Percentiles rank a stretch among this genome's conserved stretches.
Evolutionary conservation across 2,113 vertebrate species (phyloP).

Genomic region (Piprites chloris): DNA sequence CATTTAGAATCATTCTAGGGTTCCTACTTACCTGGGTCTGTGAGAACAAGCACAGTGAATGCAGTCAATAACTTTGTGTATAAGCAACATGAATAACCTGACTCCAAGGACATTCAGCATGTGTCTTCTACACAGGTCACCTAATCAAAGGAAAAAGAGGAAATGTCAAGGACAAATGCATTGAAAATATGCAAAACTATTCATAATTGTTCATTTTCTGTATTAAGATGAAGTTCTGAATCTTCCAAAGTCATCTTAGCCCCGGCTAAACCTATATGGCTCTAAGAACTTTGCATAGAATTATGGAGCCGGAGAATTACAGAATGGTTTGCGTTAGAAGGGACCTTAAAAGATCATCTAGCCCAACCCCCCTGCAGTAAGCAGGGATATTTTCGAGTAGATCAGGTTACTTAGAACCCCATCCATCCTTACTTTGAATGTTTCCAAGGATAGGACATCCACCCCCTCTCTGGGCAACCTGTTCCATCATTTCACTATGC

Average conservation of each 20-base stretch:
- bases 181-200: not conserved
- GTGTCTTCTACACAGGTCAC: not conserved
- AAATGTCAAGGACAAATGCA: not conserved
- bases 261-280: accelerated
- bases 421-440: not conserved
- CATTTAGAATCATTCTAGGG: not conserved
- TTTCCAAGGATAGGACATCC: not conserved
- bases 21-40: not conserved
- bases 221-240: not conserved
- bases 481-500: not conserved
- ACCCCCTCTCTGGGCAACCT: not conserved
- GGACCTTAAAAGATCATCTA: not conserved
- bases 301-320: not conserved
- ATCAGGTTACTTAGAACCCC: not conserved
- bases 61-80: not conserved
- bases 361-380: accelerated
- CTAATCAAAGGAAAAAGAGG: not conserved
- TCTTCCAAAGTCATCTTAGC: not conserved
- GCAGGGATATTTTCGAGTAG: not conserved
- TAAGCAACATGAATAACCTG: not conserved
- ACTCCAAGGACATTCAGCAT: not conserved
- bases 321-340: not conserved
- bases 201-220: not conserved
- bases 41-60: not conserved
- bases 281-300: not conserved